These are phyloP conservation scores for Fregetta grallaria DNA, from an alignment of 2,113 vertebrate species.

Conservation along the genomic window DNA sequence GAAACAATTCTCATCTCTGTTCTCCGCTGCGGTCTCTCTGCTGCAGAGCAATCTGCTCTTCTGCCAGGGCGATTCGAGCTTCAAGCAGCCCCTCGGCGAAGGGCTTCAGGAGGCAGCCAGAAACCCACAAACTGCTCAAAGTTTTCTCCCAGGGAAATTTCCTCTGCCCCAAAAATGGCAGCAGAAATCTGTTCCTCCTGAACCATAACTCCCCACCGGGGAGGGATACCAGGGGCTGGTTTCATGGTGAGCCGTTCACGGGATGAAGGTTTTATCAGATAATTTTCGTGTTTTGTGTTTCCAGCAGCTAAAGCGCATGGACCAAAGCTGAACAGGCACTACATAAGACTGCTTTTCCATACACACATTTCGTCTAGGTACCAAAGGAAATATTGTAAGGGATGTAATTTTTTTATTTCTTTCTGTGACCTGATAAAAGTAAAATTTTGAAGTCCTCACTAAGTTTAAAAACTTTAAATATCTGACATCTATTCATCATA, in stretches of 20 bases:
- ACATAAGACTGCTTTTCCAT: not conserved
- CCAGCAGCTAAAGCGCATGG: fast-evolving
- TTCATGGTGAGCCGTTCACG: not conserved
- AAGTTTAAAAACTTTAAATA: not conserved
- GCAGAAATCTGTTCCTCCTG: not conserved
- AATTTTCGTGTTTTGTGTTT: not conserved
- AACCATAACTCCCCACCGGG: fast-evolving
- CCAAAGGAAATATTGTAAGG: not conserved
- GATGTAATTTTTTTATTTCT: not conserved
- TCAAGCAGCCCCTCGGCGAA: not conserved
- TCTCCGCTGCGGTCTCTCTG: not conserved
- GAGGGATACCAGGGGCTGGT: not conserved
- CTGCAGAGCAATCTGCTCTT: not conserved
- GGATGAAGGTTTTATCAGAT: not conserved
- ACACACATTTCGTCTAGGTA: not conserved
- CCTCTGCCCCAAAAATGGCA: not conserved
- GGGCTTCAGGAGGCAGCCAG: not conserved
- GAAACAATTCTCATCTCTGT: not conserved
- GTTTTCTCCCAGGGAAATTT: not conserved
- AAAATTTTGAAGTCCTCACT: fast-evolving
- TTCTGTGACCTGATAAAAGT: not conserved
- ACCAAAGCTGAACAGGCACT: not conserved
- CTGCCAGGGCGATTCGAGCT: not conserved
- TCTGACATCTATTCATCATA: not conserved
- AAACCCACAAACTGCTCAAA: not conserved